Evolutionary conservation across 1,140 invertebrate species (phyloP).

Genomic region (Goniozus legneri): DNA sequence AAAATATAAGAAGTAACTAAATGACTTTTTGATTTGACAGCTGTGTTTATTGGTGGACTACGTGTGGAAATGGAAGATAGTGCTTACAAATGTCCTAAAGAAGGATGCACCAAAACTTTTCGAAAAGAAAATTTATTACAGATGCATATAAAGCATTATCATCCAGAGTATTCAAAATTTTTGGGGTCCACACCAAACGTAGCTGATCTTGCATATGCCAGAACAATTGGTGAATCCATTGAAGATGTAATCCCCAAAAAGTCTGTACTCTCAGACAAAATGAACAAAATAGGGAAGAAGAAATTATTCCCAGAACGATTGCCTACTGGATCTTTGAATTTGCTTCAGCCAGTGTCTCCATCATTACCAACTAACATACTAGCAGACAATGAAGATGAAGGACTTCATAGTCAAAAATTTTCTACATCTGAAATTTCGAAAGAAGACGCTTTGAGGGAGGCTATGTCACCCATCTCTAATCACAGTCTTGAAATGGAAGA

Average conservation of each 20-base stretch:
- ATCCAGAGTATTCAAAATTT: conserved; percentile 73
- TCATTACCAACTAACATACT: conserved; percentile 1
- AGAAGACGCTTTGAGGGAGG: conserved; percentile 29
- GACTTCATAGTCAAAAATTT: conserved; percentile 19
- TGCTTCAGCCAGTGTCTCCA: conserved; percentile 15
- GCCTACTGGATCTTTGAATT: conserved; percentile 6
- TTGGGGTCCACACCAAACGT: conserved; percentile 79
- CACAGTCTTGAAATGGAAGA: conserved; percentile 30
- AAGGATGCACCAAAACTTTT: conserved; percentile 83
- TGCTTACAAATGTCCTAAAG: conserved; percentile 73
- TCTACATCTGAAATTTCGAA: conserved; percentile 13
- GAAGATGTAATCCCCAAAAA: conserved; percentile 54
- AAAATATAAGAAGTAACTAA: neutral
- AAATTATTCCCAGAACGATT: conserved; percentile 32
- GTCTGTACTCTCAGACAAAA: conserved; percentile 33
- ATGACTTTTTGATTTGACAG: conserved; percentile 21
- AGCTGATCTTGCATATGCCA: conserved; percentile 75
- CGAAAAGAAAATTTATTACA: conserved; percentile 83
- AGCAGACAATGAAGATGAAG: conserved; percentile 21
- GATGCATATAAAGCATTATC: conserved; percentile 91
- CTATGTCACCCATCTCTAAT: conserved; percentile 29
- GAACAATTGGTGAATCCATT: conserved; percentile 63
- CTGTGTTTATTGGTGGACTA: conserved; percentile 64
- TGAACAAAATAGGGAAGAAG: conserved; percentile 39
- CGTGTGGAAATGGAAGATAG: conserved; percentile 70